Percentiles rank a stretch among this genome's conserved stretches.
Conservation (phyloP, 2,888 invertebrate genomes). For the Synanthedon formicaeformis region DNA sequence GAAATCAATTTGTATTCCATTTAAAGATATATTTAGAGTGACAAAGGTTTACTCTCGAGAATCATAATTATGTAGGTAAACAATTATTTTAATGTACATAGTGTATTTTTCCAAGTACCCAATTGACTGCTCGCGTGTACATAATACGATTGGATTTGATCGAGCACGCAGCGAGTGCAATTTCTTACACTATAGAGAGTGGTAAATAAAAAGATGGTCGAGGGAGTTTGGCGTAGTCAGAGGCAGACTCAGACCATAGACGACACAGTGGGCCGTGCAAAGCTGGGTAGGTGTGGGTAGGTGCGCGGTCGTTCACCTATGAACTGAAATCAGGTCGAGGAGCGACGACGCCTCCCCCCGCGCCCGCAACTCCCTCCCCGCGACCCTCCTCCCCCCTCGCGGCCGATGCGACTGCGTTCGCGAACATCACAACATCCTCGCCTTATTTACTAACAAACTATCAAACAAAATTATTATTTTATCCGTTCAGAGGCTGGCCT, state of each 20-base stretch:
- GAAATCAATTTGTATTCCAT: no score
- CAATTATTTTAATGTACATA: no score
- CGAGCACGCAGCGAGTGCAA: no score
- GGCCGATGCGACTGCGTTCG: background rate
- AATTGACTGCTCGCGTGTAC: no score
- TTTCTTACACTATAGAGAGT: no score
- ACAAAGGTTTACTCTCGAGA: no score
- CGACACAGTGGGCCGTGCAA: background rate
- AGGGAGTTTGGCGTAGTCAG: background rate
- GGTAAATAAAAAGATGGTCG: background rate
- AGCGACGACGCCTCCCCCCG: conserved; percentile 11
- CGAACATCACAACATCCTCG: background rate
- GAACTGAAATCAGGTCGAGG: conserved; percentile 60
- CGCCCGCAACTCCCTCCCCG: background rate
- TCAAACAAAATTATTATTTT: no score
- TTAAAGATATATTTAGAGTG: no score
- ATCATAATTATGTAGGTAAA: no score
- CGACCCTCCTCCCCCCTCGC: background rate
- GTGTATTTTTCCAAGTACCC: no score
- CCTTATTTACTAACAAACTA: background rate
- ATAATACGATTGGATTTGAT: no score
- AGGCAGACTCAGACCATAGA: background rate
- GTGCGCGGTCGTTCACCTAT: conserved; percentile 52
- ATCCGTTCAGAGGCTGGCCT: no score
- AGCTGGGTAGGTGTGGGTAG: background rate